Conservation (phyloP, 2,888 invertebrate genomes). For the Drosophila picticornis region DNA sequence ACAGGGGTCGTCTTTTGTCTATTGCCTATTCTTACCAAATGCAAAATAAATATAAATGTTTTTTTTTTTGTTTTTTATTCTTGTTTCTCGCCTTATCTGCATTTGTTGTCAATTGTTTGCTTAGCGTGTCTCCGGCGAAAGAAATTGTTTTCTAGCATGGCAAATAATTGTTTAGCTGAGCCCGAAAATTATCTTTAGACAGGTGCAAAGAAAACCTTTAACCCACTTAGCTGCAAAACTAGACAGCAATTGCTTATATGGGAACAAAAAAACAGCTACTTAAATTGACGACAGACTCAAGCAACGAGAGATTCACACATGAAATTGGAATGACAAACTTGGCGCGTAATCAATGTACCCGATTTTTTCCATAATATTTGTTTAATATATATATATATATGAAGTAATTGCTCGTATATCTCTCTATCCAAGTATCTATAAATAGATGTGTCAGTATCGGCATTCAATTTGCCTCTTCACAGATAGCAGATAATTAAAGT, state of each 20-base stretch:
- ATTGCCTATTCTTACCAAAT: constrained; percentile 50
- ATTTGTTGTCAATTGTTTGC: constrained; percentile 39
- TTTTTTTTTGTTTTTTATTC: neutral
- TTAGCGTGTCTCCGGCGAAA: constrained; percentile 36
- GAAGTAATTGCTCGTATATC: neutral
- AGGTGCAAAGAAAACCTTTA: constrained; percentile 47
- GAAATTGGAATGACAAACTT: neutral
- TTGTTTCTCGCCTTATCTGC: neutral
- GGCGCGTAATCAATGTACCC: neutral
- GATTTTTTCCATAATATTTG: constrained; percentile 6
- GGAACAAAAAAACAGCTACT: neutral
- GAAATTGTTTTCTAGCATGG: constrained; percentile 27
- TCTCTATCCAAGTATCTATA: neutral
- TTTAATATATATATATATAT: neutral
- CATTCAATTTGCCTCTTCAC: constrained; percentile 24
- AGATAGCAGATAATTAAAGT: constrained; percentile 53
- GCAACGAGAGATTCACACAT: neutral
- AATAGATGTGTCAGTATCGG: neutral
- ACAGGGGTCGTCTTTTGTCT: constrained; percentile 16
- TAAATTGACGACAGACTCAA: neutral
- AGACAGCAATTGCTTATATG: neutral
- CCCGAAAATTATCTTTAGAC: constrained; percentile 55
- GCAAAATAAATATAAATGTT: constrained; percentile 29
- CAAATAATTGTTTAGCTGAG: constrained; percentile 63
- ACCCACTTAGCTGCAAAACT: constrained; percentile 34